Base-by-base conservation (phyloP, 2,113 vertebrate species). In the Dendropsophus ebraccatus region DNA sequence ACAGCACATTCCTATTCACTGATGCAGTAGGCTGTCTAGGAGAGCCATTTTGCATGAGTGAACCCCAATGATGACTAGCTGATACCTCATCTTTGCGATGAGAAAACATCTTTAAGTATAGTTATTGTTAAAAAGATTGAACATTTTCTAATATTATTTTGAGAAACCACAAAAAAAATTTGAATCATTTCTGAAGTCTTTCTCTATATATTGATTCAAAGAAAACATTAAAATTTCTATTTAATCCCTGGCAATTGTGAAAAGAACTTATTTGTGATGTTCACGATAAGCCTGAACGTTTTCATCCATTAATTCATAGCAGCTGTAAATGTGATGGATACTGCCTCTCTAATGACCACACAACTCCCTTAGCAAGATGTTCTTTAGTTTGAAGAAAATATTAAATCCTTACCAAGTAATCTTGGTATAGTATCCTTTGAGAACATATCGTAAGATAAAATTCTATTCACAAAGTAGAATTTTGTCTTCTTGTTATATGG, bases 381-480 rank as follows among this genome's bases (percentile, higher is more conserved):
- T 5, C 1, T 62, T 91, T 90, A 87, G 87, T 87, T 87, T 84
- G 67, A 87, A 70, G 47, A 77, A 86, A 87, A 73, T 89, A 88
- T 86, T 84, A 92, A 90, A 84, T 77, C 60, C 30, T 84, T 84
- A 62, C 79, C 84, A 81, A 84, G 69, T 88, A 75, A 89, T 88
- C 88, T 54, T 10, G 80, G 87, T 81, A 54, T 45, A 5, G 77
- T 13, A 0, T 89, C 90, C 88, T 81, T 50, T 0, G 69, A 90
- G 90, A 91, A 62, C 41, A 0, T 0, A 50, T 70, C 10, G 4
- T 52, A 90, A 81, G n/a, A 91, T 89, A 91, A 92, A 90, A 81
- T 87, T 87, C 78, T 72, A 49, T 80, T 86, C 76, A 70, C 84
- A 80, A 69, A 58, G 50, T 80, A 45, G n/a, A 60, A 85, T 81